phyloP scores from a whole-genome alignment of 2,888 invertebrate species.

The Emmelina monodactyla region DNA sequence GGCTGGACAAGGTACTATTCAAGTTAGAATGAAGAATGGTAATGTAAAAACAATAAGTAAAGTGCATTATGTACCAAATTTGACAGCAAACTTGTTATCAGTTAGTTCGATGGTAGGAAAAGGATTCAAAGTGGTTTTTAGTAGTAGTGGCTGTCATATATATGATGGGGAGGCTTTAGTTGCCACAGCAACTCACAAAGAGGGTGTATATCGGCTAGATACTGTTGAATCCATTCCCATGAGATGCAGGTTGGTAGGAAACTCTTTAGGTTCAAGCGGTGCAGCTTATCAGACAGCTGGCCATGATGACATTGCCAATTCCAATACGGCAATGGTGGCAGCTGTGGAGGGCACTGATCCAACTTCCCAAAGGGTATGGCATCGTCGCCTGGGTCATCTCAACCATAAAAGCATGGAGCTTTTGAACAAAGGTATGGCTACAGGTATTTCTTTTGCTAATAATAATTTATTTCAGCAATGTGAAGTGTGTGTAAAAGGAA shows the following conservation, averaged over 20 bases:
- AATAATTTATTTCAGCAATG: slow-evolving; percentile 4
- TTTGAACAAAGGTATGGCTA: slow-evolving; percentile 3
- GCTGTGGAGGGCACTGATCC: too few relatives aligned
- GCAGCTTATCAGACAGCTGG: too few relatives aligned
- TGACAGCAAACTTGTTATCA: slow-evolving; percentile 11
- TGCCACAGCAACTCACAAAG: slow-evolving; percentile 2
- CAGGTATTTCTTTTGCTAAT: slow-evolving; percentile 1
- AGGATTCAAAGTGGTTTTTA: slow-evolving; percentile 11
- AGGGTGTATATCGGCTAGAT: too few relatives aligned
- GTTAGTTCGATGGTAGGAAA: slow-evolving; percentile 10
- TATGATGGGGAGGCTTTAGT: not conserved
- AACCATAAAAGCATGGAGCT: not conserved
- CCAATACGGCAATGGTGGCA: not conserved
- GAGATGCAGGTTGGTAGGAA: too few relatives aligned
- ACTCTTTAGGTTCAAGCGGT: too few relatives aligned
- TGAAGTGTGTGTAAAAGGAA: slow-evolving; percentile 6
- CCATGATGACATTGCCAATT: too few relatives aligned
- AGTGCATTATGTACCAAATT: slow-evolving; percentile 5
- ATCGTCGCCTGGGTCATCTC: slow-evolving; percentile 2
- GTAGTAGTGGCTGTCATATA: slow-evolving; percentile 2
- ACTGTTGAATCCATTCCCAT: too few relatives aligned
- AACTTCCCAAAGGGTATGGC: slow-evolving; percentile 1
- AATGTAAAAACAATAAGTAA: slow-evolving; percentile 6
- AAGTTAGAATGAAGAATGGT: not conserved
- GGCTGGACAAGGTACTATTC: slow-evolving; percentile 4